Evolutionary conservation across 2,888 invertebrate species (phyloP).

Genomic region (Parelbella ahira): DNA sequence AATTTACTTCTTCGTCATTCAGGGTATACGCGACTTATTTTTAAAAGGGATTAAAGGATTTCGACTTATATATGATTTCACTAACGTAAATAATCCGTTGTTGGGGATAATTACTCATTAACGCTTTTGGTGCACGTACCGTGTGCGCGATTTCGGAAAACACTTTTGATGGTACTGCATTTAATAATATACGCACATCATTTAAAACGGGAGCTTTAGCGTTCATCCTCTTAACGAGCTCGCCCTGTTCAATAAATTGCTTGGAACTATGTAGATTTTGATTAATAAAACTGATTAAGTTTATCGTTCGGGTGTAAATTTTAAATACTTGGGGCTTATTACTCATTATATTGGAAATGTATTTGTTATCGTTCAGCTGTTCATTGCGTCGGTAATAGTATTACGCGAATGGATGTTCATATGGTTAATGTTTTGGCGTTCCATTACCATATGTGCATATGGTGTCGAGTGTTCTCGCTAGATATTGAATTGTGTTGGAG

Average conservation of each 20-base stretch:
- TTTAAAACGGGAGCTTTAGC: conserved; percentile 58
- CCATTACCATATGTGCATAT: conserved; percentile 8
- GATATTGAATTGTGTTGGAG: background rate
- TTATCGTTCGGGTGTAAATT: conserved; percentile 47
- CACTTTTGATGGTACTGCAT: conserved; percentile 35
- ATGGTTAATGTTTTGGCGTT: conserved; percentile 6
- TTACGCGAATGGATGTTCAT: conserved; percentile 7
- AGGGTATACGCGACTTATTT: too few species aligned
- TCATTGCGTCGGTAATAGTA: conserved; percentile 8
- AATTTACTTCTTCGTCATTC: too few species aligned
- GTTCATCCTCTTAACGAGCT: conserved; percentile 65
- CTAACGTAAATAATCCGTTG: too few species aligned
- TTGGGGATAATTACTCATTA: conserved; percentile 10
- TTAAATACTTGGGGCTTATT: conserved; percentile 47
- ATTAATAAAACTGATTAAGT: conserved; percentile 65
- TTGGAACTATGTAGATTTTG: conserved; percentile 57
- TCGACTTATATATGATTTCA: too few species aligned
- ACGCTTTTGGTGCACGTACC: conserved; percentile 2
- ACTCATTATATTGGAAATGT: conserved; percentile 46
- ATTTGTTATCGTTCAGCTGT: conserved; percentile 38
- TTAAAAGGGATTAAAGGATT: too few species aligned
- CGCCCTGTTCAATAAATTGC: conserved; percentile 63
- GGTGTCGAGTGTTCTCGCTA: conserved; percentile 4
- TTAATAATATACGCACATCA: conserved; percentile 52
- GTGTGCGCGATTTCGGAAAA: conserved; percentile 12